Conservation (phyloP, 2,113 vertebrate genomes). For the Acanthisitta chloris region DNA sequence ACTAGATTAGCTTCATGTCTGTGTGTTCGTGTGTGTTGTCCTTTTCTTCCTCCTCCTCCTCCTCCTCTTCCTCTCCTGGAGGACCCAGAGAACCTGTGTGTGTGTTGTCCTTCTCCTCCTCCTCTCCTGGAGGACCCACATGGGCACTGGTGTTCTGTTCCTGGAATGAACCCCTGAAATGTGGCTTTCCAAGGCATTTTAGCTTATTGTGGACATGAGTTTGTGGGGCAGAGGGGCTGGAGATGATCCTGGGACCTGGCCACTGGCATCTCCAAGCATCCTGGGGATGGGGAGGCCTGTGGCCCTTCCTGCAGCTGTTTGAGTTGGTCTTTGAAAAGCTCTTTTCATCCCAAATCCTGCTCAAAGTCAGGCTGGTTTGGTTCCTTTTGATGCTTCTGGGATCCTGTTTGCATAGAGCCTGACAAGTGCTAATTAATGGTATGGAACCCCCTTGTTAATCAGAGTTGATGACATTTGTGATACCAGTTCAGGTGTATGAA, state of each 20-base stretch:
- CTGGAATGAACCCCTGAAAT: neutral
- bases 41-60: neutral
- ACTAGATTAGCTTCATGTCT: neutral
- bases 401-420: neutral
- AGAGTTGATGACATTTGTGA: neutral
- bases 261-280: accelerated
- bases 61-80: neutral
- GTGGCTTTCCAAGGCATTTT: accelerated
- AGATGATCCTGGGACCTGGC: neutral
- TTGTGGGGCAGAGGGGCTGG: neutral
- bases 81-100: accelerated
- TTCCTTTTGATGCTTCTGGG: neutral
- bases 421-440: neutral
- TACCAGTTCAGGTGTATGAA: accelerated
- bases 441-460: accelerated
- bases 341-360: neutral
- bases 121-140: accelerated
- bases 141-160: neutral
- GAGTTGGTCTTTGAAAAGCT: neutral
- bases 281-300: accelerated
- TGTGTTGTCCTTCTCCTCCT: neutral
- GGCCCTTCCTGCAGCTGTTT: neutral
- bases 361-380: neutral
- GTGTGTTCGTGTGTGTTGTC: too few relatives aligned
- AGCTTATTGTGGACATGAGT: accelerated